phyloP scores from a whole-genome alignment of 2,797 vertebrate species.

The Dicrostonyx torquatus region DNA sequence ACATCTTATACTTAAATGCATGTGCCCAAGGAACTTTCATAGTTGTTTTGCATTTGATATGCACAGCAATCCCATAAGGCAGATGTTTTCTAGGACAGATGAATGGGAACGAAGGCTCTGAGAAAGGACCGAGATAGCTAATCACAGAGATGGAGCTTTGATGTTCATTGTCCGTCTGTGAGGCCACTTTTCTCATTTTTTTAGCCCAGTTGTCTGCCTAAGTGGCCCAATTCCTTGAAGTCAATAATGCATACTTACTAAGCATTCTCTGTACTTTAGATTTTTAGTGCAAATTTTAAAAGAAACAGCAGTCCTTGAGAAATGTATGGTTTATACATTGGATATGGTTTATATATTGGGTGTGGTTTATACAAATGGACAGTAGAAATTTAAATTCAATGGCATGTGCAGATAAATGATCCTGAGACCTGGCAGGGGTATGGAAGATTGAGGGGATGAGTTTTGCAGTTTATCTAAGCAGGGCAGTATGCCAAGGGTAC shows the following conservation, averaged over 20 bases:
- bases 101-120: not conserved
- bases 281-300: not conserved
- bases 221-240: not conserved
- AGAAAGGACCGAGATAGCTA: not conserved
- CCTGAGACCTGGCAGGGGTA: not conserved
- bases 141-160: not conserved
- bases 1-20: constrained; percentile 55
- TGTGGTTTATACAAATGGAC: not conserved
- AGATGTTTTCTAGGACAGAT: constrained; percentile 54
- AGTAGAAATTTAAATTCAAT: not conserved
- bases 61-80: constrained; percentile 22
- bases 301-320: not conserved
- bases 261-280: not conserved
- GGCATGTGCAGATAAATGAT: not conserved
- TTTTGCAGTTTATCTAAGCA: not conserved
- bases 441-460: not conserved
- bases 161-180: not conserved
- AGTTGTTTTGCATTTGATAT: constrained; percentile 59
- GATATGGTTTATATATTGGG: too few relatives aligned
- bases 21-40: constrained; percentile 49
- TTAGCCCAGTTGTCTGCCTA: not conserved
- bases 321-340: not conserved
- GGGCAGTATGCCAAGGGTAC: not conserved
- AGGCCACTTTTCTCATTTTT: not conserved
- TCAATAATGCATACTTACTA: not conserved